Base-by-base conservation (phyloP, 2,113 vertebrate genomes). In the Saguinus imperator region DNA sequence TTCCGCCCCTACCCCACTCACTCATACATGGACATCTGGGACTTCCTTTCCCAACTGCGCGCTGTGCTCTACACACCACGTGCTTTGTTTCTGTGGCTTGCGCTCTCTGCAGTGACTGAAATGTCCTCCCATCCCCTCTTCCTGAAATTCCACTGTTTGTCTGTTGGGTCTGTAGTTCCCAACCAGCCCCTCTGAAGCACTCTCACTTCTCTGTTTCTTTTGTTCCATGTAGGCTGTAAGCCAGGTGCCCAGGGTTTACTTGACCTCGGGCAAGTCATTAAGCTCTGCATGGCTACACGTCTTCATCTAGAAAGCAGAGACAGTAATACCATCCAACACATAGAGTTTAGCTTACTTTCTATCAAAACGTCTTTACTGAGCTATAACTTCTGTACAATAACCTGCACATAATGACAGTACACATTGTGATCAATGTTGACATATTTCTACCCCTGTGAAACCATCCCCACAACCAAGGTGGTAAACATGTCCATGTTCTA, bases 51-150 rank as follows among this genome's bases (percentile, higher is more conserved):
- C 3, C 1, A 25, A 5, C 12, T 5, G n/a, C n/a, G 17, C 50
- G 3, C 61, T n/a, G 32, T 9, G 37, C 18, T 48, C 3, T 35
- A 8, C 57, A 29, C 72, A 1, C 70, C 76, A 73, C 0, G 37
- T 25, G 8, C 32, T 29, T 21, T 9, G 45, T 0, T 20, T 8
- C 91, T 16, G 2, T 1, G 2, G 45, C 16, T n/a, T 1, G 3
- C 5, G 18, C 20, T 18, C 45, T 21, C 23, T 5, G 4, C 8
- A 8, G 2, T 48, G 68, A 18, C 5, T 5, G 18, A 43, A 50
- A 57, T 1, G 2, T 55, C 17, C 1, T 55, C 0, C 14, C 21
- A n/a, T 3, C 29, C 80, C 7, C 7, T 17, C 52, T 29, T 29
- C 32, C 21, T 3, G 25, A 40, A 50, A 32, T 5, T 23, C 66